Percentiles rank a stretch among this genome's conserved stretches.
Conservation (phyloP, 2,888 invertebrate genomes). For the Scaptomyza cyrtandrae region DNA sequence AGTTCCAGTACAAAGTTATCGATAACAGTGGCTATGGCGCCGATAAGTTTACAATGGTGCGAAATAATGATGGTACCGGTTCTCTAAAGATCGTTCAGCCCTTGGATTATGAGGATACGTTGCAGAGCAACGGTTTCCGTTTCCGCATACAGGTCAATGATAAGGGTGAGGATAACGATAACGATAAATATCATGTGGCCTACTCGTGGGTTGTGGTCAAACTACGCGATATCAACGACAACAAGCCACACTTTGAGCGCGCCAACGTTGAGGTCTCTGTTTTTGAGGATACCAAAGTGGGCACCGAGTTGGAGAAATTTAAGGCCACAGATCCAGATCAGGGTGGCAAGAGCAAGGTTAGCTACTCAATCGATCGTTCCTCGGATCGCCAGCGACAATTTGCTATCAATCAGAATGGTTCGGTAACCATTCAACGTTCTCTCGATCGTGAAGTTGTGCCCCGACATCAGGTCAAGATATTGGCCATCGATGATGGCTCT, state of each 20-base stretch:
- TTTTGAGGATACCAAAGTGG: constrained; percentile 95
- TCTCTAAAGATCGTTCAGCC: constrained; percentile 98
- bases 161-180: constrained; percentile 97
- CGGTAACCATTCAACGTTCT: constrained; percentile 96
- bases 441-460: constrained; percentile 97
- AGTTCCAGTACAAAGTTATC: constrained; percentile 97
- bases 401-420: constrained; percentile 96
- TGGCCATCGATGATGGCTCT: constrained; percentile 97
- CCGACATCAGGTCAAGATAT: constrained; percentile 97
- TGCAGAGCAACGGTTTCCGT: constrained; percentile 97
- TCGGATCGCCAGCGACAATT: constrained; percentile 97
- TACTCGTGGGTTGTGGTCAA: constrained; percentile 98
- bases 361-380: constrained; percentile 95
- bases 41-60: constrained; percentile 98
- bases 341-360: constrained; percentile 95
- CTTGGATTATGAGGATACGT: constrained; percentile 96
- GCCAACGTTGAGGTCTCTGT: constrained; percentile 97
- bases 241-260: constrained; percentile 96
- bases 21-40: constrained; percentile 98
- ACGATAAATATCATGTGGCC: constrained; percentile 98
- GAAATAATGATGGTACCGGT: constrained; percentile 97
- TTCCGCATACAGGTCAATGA: constrained; percentile 97
- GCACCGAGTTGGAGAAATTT: constrained; percentile 96
- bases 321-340: constrained; percentile 98
- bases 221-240: constrained; percentile 97